Evolutionary conservation across 2,888 invertebrate species (phyloP).

Genomic region (Lomographa bimaculata): DNA sequence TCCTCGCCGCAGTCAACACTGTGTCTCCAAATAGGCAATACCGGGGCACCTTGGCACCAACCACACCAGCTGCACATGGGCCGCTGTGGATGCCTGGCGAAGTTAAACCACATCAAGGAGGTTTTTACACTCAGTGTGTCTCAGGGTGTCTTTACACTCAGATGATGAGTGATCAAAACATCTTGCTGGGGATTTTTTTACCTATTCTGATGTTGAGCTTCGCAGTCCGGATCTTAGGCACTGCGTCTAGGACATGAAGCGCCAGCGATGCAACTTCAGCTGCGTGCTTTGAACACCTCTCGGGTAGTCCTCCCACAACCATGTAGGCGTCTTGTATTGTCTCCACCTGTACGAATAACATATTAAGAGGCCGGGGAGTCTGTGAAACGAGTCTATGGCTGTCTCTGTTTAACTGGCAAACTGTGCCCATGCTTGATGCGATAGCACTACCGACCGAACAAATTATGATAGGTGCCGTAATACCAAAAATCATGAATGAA

Average conservation of each 20-base stretch:
- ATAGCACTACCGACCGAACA: too few relatives aligned
- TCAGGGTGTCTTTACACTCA: too few relatives aligned
- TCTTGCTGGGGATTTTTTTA: too few relatives aligned
- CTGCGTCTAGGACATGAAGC: constrained; percentile 87
- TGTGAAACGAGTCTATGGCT: too few relatives aligned
- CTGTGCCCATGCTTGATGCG: too few relatives aligned
- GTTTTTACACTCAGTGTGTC: too few relatives aligned
- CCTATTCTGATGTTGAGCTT: constrained; percentile 89
- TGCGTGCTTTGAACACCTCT: constrained; percentile 89
- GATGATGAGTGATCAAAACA: too few relatives aligned
- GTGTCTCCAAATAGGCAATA: constrained; percentile 94
- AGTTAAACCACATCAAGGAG: too few relatives aligned
- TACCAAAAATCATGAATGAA: too few relatives aligned
- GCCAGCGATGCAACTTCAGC: constrained; percentile 92
- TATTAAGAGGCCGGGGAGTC: too few relatives aligned
- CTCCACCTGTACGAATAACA: constrained; percentile 83
- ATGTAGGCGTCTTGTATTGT: constrained; percentile 93
- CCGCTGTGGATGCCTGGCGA: constrained; percentile 78
- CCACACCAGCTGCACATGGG: constrained; percentile 92
- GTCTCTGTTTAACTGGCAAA: too few relatives aligned
- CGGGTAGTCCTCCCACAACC: constrained; percentile 91
- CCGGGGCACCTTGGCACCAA: constrained; percentile 92
- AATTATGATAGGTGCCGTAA: too few relatives aligned
- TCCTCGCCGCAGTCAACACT: constrained; percentile 91
- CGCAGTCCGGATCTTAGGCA: constrained; percentile 87